Evolutionary conservation across 2,113 vertebrate species (phyloP), one percentile per base, ranked within the genome.

Genomic region (Rhynchomys soricoides): DNA sequence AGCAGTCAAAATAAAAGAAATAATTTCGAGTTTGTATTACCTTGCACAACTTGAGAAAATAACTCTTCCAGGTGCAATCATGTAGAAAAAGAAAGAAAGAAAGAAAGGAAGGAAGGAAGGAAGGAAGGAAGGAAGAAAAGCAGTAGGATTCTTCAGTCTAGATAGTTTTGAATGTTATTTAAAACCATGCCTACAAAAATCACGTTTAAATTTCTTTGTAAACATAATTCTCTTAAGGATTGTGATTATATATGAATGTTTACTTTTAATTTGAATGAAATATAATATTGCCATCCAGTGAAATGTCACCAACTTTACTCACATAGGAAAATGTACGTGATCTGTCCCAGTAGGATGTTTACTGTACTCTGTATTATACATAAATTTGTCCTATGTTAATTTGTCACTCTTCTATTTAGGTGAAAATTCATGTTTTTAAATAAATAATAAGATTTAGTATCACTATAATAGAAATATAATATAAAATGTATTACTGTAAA

Each of bases 231-330:
- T 55, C n/a, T 71, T 34, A 48, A 45, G 4, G 7, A 94, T 11
- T 92, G 19, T 48, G 70, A 45, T 71, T 19, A 64, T 55, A 31
- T 52, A 66, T 1, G 77, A 74, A n/a, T 85, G 19, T 43, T 52
- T 91, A 40, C 82, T 94, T 88, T 81, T 43, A 78, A 59, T n/a
- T 59, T 86, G 48, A 73, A 79, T 79, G 34, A 10, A 92, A 86
- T 85, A 75, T 77, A 89, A 85, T 95, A 89, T 86, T 94, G 45
- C 34, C 89, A 94, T 62, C 89, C 86, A 96, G 77, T 92, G 64
- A 95, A 86, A 68, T 62, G 52, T 45, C 50, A 91, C 62, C 31
- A 94, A 55, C 3, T 50, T 29, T 89, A 3, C 40, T 57, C 40
- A 89, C 8, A 66, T 40, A 86, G 26, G 11, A 34, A 55, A 62